A percentile compares a stretch with the other conserved stretches of the same genome.
Conservation (phyloP, 2,797 vertebrate genomes). For the Phylloscopus collybita region DNA sequence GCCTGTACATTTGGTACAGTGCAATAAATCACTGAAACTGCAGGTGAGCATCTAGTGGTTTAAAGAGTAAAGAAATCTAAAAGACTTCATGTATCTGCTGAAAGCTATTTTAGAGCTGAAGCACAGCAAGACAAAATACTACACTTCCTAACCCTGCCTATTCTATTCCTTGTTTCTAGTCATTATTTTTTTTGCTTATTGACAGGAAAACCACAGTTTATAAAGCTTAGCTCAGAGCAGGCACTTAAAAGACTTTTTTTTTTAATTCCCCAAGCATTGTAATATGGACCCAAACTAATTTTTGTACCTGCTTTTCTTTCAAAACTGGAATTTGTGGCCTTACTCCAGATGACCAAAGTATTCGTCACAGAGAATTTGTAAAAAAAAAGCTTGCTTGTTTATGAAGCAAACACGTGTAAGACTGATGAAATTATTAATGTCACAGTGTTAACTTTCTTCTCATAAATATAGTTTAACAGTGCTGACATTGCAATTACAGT, state of each 20-base stretch:
- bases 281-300: conserved; percentile 1
- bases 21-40: conserved; percentile 73
- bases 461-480: conserved; percentile 78
- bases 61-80: conserved; percentile 69
- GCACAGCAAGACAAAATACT: conserved; percentile 62
- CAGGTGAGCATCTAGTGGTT: conserved; percentile 65
- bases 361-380: conserved; percentile 68
- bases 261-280: background rate
- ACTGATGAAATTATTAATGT: conserved; percentile 80
- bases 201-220: conserved; percentile 69
- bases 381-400: conserved; percentile 74
- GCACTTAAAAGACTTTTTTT: conserved; percentile 51
- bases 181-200: conserved; percentile 57
- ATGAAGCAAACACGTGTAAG: conserved; percentile 75
- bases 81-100: conserved; percentile 61
- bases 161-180: conserved; percentile 44
- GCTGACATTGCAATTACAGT: conserved; percentile 77
- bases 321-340: conserved; percentile 55
- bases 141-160: conserved; percentile 43
- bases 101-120: conserved; percentile 64
- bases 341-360: conserved; percentile 46
- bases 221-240: conserved; percentile 49
- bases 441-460: conserved; percentile 78
- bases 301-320: conserved; percentile 60
- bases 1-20: conserved; percentile 60